Conservation (phyloP, 2,113 vertebrate species). For the Rhineura floridana region DNA sequence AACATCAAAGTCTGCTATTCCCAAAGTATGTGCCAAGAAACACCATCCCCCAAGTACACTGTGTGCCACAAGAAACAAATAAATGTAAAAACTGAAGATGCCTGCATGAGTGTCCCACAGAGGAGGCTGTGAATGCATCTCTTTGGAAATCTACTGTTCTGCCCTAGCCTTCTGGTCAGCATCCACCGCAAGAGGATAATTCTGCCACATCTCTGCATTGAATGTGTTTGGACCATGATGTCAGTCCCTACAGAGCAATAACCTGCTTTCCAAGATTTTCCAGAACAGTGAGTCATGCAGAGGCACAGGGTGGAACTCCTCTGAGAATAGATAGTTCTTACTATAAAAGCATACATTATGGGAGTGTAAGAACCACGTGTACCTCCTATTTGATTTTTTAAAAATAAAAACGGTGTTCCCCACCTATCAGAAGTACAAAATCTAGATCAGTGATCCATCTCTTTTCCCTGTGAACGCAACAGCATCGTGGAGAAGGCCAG, state of each 20-base stretch:
- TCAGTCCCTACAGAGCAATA: background rate
- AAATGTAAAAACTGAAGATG: background rate
- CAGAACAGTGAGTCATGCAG: background rate
- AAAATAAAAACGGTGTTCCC: background rate
- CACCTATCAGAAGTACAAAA: background rate
- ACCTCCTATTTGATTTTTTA: background rate
- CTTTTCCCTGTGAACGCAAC: background rate
- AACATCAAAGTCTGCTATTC: background rate
- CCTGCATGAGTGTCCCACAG: background rate
- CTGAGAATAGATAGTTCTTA: background rate
- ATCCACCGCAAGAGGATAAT: background rate
- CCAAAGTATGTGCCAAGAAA: background rate
- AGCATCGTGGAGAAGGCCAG: background rate
- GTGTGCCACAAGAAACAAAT: background rate
- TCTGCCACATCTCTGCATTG: background rate
- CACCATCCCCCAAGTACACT: background rate
- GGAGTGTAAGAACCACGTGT: background rate
- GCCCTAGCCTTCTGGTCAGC: background rate
- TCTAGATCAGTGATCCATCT: background rate
- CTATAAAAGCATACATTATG: background rate
- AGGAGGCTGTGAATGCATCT: background rate
- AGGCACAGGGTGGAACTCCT: background rate
- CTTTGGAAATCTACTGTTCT: background rate
- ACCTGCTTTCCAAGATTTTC: background rate
- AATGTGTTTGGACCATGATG: background rate